Evolutionary conservation across 2,113 vertebrate species (phyloP).

Genomic region (Probosciger aterrimus): DNA sequence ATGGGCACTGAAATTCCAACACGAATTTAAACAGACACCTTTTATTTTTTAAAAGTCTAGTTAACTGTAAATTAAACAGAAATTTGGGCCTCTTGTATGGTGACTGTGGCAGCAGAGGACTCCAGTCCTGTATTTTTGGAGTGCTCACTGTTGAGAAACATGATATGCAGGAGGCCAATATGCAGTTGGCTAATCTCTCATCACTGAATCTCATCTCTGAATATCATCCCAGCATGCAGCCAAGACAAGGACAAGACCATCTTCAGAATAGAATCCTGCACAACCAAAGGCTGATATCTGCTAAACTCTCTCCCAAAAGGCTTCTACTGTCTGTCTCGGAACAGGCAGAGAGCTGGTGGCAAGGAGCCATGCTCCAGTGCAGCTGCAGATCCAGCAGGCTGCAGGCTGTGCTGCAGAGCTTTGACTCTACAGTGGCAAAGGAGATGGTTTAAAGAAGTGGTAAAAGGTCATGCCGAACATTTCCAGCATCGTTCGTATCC

Average conservation of each 20-base stretch:
- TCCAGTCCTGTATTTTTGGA: neutral
- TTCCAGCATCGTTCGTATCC: neutral
- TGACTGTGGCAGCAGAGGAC: neutral
- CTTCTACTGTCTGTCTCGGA: neutral
- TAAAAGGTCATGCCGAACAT: accelerated
- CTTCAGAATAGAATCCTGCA: neutral
- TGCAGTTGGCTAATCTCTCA: neutral
- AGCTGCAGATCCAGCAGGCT: neutral
- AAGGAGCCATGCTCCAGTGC: neutral
- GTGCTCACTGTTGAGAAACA: neutral
- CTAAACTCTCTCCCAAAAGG: neutral
- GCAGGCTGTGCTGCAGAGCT: neutral
- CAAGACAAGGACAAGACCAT: neutral
- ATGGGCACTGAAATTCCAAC: neutral
- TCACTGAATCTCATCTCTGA: neutral
- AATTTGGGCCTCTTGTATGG: neutral
- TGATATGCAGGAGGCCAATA: neutral
- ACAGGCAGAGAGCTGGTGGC: neutral
- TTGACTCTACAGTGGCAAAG: accelerated
- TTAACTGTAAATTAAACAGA: neutral
- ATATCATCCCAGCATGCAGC: neutral
- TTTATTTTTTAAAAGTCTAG: neutral
- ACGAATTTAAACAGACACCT: neutral
- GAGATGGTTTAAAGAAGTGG: neutral
- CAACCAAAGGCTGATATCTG: neutral